Percentiles rank a stretch among this genome's conserved stretches.
These are phyloP conservation scores for Platygyra sinensis DNA, from an alignment of 64 coral and sea anemone species.

Conservation along the genomic window DNA sequence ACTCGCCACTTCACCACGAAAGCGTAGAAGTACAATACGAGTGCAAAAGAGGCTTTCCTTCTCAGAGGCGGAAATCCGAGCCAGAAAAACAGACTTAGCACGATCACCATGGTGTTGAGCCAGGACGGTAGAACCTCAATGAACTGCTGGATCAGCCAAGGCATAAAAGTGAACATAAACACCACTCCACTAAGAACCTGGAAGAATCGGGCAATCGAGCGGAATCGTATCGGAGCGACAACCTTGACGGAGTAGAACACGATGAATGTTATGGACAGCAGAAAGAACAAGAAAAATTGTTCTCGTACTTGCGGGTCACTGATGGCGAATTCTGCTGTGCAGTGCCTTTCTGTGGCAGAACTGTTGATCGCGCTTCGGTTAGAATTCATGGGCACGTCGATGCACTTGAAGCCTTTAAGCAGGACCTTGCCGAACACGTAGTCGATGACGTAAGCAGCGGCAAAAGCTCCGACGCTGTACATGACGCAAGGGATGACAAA, in stretches of 20 bases:
- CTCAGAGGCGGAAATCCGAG: slow-evolving; percentile 55
- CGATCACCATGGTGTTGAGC: slow-evolving; percentile 33
- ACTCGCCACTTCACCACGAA: slow-evolving; percentile 68
- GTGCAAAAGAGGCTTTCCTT: slow-evolving; percentile 13
- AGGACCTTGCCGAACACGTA: slow-evolving; percentile 66
- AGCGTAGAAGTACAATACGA: slow-evolving; percentile 55
- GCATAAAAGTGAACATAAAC: slow-evolving; percentile 33
- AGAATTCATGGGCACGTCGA: background rate
- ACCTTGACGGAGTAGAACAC: slow-evolving; percentile 19
- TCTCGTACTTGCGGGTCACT: slow-evolving; percentile 26
- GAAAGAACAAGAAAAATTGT: slow-evolving; percentile 29
- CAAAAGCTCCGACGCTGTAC: slow-evolving; percentile 64
- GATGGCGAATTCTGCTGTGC: background rate
- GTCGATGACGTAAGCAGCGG: slow-evolving; percentile 73
- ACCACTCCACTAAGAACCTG: slow-evolving; percentile 19
- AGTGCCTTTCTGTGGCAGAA: background rate
- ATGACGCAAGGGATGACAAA: slow-evolving; percentile 59
- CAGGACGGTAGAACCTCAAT: slow-evolving; percentile 10
- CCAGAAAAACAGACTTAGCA: slow-evolving; percentile 66
- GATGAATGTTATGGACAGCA: slow-evolving; percentile 36
- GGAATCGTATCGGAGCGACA: background rate
- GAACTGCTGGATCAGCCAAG: slow-evolving; percentile 64
- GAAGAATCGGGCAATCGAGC: background rate
- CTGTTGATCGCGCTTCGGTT: background rate
- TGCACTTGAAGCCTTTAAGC: slow-evolving; percentile 66